Base-by-base conservation (phyloP, 2,888 invertebrate genomes). In the Beris chalybata region DNA sequence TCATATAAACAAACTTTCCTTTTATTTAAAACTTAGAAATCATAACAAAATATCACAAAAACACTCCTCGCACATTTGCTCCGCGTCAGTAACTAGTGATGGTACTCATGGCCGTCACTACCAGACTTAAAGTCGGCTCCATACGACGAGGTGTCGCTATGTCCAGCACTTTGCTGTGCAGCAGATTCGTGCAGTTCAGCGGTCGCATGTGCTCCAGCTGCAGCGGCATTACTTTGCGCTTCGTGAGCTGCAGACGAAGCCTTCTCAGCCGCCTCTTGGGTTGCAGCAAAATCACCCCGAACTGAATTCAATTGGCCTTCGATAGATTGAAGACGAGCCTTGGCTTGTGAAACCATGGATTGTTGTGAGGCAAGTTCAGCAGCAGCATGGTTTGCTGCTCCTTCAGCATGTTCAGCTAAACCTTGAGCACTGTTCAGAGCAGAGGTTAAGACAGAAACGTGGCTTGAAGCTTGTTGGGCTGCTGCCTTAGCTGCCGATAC, bases 341-440 rank as follows among this genome's bases (percentile, higher is more conserved):
- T 83, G 0, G 89, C 89, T 1, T 87, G 85, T n/a, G 89, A 89
- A 3, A 90, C 87, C 90, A 90, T 89, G 22, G 88, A 85, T 43
- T 88, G 87, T 74, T 89, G 89, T 0, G 89, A 87, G 0, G 89
- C 89, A 4, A 88, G 79, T 76, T 89, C 89, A 29, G 88, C 89
- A 0, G 88, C 87, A 0, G 89, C 86, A 73, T 88, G 89, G 0
- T 87, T 85, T 0, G 89, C 88, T 2, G 89, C 88, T 71, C 88
- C 87, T 68, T 85, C 85, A 0, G 89, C 88, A 74, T 89, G 88
- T 70, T 89, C 88, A 0, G 86, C 84, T 30, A 64, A 30, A 7
- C 7, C 9, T 54, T 88, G 89, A 0, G 90, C 90, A 11, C 89
- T 87, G 77, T 89, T 89, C 69, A 89, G 73, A 0, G 89, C 88